These are phyloP conservation scores for Tenthredo livida DNA, from an alignment of 2,888 invertebrate genomes.

Conservation along the genomic window DNA sequence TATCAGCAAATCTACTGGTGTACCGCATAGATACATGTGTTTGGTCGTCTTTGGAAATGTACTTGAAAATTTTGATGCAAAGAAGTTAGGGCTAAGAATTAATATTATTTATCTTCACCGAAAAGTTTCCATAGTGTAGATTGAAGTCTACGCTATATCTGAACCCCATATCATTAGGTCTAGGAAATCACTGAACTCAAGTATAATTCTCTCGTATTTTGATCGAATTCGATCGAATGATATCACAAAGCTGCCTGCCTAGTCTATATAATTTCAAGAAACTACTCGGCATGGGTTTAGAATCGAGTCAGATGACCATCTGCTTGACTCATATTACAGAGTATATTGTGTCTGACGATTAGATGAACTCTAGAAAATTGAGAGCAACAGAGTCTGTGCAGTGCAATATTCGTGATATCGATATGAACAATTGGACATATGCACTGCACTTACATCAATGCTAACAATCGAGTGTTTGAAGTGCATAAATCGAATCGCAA, in stretches of 20 bases:
- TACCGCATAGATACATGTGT: background rate
- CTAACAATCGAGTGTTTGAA: background rate
- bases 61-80: background rate
- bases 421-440: background rate
- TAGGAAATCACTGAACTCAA: background rate
- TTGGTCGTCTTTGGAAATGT: background rate
- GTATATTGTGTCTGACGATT: background rate
- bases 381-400: background rate
- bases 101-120: background rate
- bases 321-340: background rate
- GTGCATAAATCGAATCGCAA: background rate
- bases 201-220: background rate
- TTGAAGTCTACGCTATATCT: background rate
- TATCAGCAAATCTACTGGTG: background rate
- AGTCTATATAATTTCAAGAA: slow-evolving; percentile 21
- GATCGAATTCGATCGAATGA: slow-evolving; percentile 6
- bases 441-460: background rate
- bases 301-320: slow-evolving; percentile 29
- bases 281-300: background rate
- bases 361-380: slow-evolving; percentile 14
- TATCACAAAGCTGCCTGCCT: background rate
- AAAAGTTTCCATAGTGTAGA: background rate
- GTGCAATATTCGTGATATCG: background rate
- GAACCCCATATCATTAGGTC: background rate
- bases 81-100: background rate